A percentile compares a stretch with the other conserved stretches of the same genome.
phyloP scores from a whole-genome alignment of 2,113 vertebrate species.

The Catagonus wagneri region DNA sequence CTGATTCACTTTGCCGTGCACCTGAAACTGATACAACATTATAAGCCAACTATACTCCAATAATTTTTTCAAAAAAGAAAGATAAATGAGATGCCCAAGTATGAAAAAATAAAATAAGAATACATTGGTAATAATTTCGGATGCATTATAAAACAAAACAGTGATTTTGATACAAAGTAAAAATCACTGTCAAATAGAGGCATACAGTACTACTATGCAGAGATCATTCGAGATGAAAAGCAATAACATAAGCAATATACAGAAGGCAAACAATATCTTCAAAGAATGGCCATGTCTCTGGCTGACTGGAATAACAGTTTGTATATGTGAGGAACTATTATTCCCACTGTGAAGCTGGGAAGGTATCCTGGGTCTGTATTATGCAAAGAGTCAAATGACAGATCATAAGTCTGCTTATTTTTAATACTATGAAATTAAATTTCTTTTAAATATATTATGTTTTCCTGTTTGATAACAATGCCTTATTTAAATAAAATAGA shows the following conservation, averaged over 20 bases:
- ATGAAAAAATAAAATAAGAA: too few relatives aligned
- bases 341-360: not conserved
- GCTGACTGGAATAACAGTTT: not conserved
- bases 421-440: constrained; percentile 50
- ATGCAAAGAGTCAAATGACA: not conserved
- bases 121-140: too few relatives aligned
- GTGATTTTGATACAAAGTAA: not conserved
- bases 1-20: too few relatives aligned
- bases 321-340: fast-evolving
- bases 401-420: not conserved
- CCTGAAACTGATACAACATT: too few relatives aligned
- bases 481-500: constrained; percentile 41
- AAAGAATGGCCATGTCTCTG: not conserved
- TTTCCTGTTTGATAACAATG: not conserved
- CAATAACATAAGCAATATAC: not conserved
- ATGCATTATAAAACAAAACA: too few relatives aligned
- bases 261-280: not conserved
- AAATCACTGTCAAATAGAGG: not conserved
- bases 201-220: not conserved
- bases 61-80: too few relatives aligned
- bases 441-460: constrained; percentile 9
- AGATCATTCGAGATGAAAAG: not conserved
- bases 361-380: not conserved
- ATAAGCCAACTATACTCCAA: too few relatives aligned
- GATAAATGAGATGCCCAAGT: too few relatives aligned